phyloP scores from a whole-genome alignment of 2,888 invertebrate genomes.

The Eucera pruinosa region DNA sequence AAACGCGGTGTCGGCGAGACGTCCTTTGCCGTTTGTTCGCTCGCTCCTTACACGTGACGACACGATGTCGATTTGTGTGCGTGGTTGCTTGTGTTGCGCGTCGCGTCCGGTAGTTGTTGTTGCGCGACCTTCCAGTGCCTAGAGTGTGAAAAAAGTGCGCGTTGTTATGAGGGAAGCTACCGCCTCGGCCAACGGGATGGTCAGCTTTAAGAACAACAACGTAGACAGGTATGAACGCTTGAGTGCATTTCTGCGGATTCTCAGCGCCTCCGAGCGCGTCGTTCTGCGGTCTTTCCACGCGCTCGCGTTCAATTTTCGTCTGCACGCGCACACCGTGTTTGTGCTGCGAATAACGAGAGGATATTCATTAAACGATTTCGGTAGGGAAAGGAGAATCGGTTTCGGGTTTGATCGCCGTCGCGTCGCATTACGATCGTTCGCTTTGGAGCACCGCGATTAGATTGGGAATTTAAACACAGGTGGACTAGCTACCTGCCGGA shows the following conservation, averaged over 20 bases:
- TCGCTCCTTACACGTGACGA: constrained; percentile 53
- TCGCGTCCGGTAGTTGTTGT: constrained; percentile 3
- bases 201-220: constrained; percentile 76
- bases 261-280: background rate
- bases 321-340: too few relatives aligned
- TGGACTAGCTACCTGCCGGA: background rate
- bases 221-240: constrained; percentile 59
- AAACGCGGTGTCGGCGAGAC: constrained; percentile 72
- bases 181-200: constrained; percentile 60
- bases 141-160: constrained; percentile 13
- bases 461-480: background rate
- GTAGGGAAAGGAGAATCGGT: background rate
- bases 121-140: constrained; percentile 11
- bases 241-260: constrained; percentile 35
- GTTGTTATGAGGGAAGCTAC: constrained; percentile 33
- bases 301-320: constrained; percentile 1
- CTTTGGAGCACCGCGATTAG: background rate
- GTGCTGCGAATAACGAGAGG: background rate
- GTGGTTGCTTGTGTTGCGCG: background rate
- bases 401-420: background rate
- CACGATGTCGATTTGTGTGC: constrained; percentile 35
- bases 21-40: background rate
- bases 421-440: background rate
- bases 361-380: background rate
- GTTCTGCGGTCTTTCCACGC: background rate